These are phyloP conservation scores for Salmo trutta DNA, from an alignment of 2,797 vertebrate species.

Conservation along the genomic window DNA sequence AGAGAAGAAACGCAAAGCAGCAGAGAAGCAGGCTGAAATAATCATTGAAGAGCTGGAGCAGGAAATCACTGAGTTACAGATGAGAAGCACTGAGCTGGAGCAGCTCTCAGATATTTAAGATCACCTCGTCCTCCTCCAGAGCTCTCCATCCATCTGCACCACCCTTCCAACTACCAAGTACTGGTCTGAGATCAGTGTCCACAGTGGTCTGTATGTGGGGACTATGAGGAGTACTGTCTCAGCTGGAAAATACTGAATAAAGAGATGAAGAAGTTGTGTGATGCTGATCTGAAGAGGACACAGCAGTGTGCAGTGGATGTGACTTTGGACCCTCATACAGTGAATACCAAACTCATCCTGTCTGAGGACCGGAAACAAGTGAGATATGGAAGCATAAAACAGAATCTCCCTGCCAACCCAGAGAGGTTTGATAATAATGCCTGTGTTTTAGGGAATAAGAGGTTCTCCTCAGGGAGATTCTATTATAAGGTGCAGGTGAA, in stretches of 20 bases:
- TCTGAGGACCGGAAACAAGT: neutral
- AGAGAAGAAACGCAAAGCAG: too few relatives aligned
- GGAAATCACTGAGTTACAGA: too few relatives aligned
- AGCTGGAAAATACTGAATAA: too few relatives aligned
- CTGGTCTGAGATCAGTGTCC: too few relatives aligned
- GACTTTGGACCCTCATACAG: neutral
- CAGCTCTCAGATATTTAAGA: neutral
- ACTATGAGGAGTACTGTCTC: neutral
- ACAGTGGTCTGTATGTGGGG: constrained; percentile 6
- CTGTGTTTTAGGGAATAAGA: constrained; percentile 22
- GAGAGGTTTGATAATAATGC: constrained; percentile 12
- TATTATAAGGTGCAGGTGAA: neutral
- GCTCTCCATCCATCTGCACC: neutral
- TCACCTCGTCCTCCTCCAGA: neutral
- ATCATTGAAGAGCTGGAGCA: too few relatives aligned
- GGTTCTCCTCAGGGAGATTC: constrained; percentile 11
- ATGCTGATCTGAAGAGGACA: neutral
- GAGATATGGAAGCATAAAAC: neutral
- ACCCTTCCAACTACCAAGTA: neutral
- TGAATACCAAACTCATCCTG: neutral
- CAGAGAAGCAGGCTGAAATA: too few relatives aligned
- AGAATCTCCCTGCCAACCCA: constrained; percentile 7
- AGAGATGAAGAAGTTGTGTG: neutral
- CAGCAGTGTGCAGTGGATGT: neutral
- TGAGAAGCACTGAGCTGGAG: neutral